phyloP scores from a whole-genome alignment of 2,113 vertebrate genomes.

The Catagonus wagneri region DNA sequence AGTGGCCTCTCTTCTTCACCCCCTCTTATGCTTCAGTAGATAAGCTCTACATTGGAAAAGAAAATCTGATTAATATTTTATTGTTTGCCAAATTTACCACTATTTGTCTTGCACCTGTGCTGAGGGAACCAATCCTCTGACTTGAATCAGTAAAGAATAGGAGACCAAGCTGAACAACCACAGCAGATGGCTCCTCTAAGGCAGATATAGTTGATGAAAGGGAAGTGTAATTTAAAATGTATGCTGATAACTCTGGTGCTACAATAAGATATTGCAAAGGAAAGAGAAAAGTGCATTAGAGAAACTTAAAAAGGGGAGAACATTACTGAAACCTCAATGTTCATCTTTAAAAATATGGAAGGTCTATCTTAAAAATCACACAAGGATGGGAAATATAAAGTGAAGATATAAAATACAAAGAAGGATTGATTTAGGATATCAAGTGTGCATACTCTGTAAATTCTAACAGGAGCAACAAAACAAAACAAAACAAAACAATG shows the following conservation, averaged over 20 bases:
- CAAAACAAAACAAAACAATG: background rate
- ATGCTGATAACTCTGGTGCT: background rate
- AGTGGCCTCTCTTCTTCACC: background rate
- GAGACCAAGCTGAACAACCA: background rate
- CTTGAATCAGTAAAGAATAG: background rate
- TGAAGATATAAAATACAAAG: background rate
- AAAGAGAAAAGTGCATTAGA: background rate
- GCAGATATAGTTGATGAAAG: background rate
- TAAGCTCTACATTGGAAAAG: background rate
- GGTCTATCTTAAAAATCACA: conserved; percentile 18
- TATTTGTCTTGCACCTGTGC: background rate
- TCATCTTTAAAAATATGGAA: background rate
- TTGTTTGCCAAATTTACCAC: background rate
- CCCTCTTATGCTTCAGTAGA: background rate
- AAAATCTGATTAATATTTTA: conserved; percentile 5
- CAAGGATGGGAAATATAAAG: background rate
- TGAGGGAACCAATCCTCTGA: background rate
- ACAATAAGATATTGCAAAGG: background rate
- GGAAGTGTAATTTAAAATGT: background rate
- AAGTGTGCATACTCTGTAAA: background rate
- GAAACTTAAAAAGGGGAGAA: background rate
- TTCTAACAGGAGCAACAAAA: background rate
- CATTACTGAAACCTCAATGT: background rate
- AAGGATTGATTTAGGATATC: background rate
- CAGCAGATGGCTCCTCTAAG: background rate